Evolutionary conservation across 35 echinoderm and acorn worm species (phyloP), one percentile per base, ranked within the genome.

Genomic region (Lytechinus pictus): DNA sequence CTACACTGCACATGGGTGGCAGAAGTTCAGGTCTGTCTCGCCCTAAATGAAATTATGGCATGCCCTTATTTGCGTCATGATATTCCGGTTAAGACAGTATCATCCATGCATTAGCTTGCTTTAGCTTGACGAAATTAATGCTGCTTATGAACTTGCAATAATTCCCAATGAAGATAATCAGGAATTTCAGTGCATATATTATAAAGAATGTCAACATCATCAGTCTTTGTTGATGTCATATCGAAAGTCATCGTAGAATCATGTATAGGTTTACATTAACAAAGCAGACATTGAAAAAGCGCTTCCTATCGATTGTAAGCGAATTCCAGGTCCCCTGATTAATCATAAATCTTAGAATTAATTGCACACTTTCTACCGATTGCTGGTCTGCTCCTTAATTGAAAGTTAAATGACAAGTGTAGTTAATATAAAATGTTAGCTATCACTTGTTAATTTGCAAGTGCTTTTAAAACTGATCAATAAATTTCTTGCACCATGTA

Each of bases 11-110:
- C 88, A 90, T 90, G 28, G 29, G 88, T 90, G 88, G 29, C 88
- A 90, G 16, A 90, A 90, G 88, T 90, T 90, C 88, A 90, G 19
- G 66, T 79, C 66, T 79, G 66, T 79, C 66, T 79, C 66, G 66
- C 66, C 66, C 66, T 24, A 79, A 79, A 79, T 79, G 66, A 79
- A 79, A 79, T 79, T 79, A 79, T 79, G 19, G 66, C 66, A 24
- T 79, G 66, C 66, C 66, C 66, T 79, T 79, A 79, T 79, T 79
- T 79, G 66, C 66, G 66, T 79, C 66, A 79, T 79, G 66, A 79
- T 79, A 79, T 79, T 79, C 66, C 8, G 66, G 66, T 79, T 79
- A 24, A 79, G 66, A 79, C 66, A 79, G 66, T 79, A n/a, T 79
- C 19, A 79, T 79, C 19, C n/a, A 79, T 79, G 66, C 66, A 79